Percentiles rank a stretch among this genome's conserved stretches.
These are phyloP conservation scores for Oeneis ivallda DNA, from an alignment of 2,888 invertebrate genomes.

Conservation along the genomic window DNA sequence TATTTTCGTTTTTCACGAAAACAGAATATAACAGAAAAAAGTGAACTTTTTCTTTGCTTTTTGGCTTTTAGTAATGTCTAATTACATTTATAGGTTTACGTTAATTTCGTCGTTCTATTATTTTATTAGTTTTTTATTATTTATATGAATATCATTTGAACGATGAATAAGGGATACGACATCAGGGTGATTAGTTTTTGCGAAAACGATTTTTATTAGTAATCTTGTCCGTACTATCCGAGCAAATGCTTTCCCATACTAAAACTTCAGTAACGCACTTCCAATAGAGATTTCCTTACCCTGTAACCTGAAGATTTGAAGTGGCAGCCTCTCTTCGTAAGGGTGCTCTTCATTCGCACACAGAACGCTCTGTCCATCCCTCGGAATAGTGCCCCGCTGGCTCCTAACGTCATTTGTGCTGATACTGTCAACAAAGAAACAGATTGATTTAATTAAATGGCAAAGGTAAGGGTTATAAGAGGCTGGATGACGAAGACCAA, in stretches of 20 bases:
- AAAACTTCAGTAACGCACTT: conserved; percentile 6
- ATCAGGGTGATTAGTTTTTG: not conserved
- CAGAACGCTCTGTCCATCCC: conserved; percentile 96
- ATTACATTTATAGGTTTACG: too few relatives aligned
- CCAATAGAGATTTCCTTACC: conserved; percentile 81
- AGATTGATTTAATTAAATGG: not conserved
- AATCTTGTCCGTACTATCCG: not conserved
- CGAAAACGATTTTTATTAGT: not conserved
- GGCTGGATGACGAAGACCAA: too few relatives aligned
- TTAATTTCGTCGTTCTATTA: not conserved
- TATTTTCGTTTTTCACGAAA: too few relatives aligned
- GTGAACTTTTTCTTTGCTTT: too few relatives aligned
- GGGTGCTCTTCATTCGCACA: conserved; percentile 97
- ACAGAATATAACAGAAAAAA: too few relatives aligned
- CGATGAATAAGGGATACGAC: not conserved
- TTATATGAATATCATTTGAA: not conserved
- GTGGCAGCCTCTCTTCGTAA: conserved; percentile 98
- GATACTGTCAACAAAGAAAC: conserved; percentile 83
- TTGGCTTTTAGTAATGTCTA: too few relatives aligned
- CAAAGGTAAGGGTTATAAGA: too few relatives aligned
- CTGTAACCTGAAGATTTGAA: conserved; percentile 97
- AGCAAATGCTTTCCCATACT: not conserved
- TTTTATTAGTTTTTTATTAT: not conserved
- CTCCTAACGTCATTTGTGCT: conserved; percentile 89
- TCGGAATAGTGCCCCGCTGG: conserved; percentile 87